phyloP scores from a whole-genome alignment of 2,797 vertebrate species.

The Eremophila alpestris region DNA sequence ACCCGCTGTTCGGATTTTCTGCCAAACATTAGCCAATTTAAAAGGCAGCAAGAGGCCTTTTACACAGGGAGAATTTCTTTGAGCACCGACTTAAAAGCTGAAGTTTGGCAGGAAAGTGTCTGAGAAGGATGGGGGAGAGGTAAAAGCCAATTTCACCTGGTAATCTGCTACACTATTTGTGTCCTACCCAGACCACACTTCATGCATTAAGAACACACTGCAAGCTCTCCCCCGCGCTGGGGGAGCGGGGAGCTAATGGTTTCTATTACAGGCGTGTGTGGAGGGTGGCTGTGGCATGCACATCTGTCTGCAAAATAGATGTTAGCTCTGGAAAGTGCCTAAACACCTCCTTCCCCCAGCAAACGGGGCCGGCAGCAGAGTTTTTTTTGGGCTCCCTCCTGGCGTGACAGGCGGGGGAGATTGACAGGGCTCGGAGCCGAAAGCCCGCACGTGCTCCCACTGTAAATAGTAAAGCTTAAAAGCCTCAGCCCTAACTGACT shows the following conservation, averaged over 20 bases:
- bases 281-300: conserved; percentile 13
- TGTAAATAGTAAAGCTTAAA: conserved; percentile 60
- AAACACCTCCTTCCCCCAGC: conserved; percentile 30
- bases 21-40: conserved; percentile 70
- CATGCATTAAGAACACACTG: conserved; percentile 67
- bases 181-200: conserved; percentile 60
- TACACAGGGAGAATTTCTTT: conserved; percentile 69
- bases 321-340: conserved; percentile 34
- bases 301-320: conserved; percentile 46
- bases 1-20: conserved; percentile 54
- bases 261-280: conserved; percentile 48
- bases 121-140: conserved; percentile 64
- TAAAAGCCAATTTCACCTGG: conserved; percentile 76
- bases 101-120: conserved; percentile 75
- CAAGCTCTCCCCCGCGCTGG: conserved; percentile 41
- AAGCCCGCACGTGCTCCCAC: conserved; percentile 40
- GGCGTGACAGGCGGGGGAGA: conserved; percentile 25
- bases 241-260: conserved; percentile 62
- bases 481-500: conserved; percentile 25
- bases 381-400: conserved; percentile 8
- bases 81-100: conserved; percentile 75
- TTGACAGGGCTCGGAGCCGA: conserved; percentile 58
- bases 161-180: conserved; percentile 76
- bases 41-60: conserved; percentile 77
- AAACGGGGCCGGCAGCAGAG: neutral